Conservation (phyloP, 2,888 invertebrate species). For the Eulithis prunata region DNA sequence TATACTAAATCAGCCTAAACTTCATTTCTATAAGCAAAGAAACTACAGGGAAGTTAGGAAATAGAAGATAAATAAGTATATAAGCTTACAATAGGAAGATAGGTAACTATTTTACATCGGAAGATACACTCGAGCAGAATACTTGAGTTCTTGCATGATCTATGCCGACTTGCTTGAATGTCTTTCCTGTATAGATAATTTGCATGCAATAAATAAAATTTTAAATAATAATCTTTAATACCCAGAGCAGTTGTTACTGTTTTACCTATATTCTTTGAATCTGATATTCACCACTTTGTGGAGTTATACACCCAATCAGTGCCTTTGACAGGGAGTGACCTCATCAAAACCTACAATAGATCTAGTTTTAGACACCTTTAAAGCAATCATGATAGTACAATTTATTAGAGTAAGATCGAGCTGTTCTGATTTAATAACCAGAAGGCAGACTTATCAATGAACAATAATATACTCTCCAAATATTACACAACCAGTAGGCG, state of each 20-base stretch:
- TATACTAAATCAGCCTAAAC: too few species aligned
- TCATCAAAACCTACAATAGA: too few species aligned
- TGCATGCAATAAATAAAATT: slow-evolving; percentile 68
- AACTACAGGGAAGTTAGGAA: background rate
- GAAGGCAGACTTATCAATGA: too few species aligned
- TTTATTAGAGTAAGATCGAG: too few species aligned
- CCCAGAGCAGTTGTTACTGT: slow-evolving; percentile 54
- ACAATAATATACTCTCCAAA: too few species aligned
- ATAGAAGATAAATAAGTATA: background rate
- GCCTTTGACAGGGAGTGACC: too few species aligned
- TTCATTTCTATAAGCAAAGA: too few species aligned
- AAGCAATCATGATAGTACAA: too few species aligned
- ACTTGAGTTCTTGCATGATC: background rate
- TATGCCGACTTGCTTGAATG: background rate
- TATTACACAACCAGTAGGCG: too few species aligned
- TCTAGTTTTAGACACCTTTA: too few species aligned
- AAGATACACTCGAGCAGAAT: background rate
- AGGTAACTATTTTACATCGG: background rate
- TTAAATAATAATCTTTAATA: slow-evolving; percentile 22
- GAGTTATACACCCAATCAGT: slow-evolving; percentile 20
- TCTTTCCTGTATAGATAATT: slow-evolving; percentile 12
- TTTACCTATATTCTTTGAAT: slow-evolving; percentile 44
- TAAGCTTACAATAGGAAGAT: background rate
- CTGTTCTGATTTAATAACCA: too few species aligned
- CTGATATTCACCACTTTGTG: slow-evolving; percentile 64